Evolutionary conservation across 1,140 invertebrate species (phyloP).

Genomic region (Drosophila pachea): DNA sequence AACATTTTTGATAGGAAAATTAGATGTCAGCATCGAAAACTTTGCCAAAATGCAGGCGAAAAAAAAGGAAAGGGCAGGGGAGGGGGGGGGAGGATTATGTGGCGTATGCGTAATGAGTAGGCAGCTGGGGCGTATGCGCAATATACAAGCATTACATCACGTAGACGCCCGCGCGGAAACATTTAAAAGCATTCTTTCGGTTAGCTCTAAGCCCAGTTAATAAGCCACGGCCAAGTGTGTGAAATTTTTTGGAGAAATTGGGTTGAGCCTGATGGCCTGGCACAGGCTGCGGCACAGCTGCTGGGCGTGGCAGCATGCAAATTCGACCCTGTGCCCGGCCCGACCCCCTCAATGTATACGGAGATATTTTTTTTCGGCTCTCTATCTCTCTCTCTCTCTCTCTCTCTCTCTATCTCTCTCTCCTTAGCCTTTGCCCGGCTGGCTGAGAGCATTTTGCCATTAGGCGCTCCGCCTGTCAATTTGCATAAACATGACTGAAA

Average conservation of each 20-base stretch:
- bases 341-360: no score
- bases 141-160: slow-evolving; percentile 30
- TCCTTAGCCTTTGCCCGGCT: not conserved
- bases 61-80: not conserved
- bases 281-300: not conserved
- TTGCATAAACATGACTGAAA: slow-evolving; percentile 43
- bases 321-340: slow-evolving; percentile 22
- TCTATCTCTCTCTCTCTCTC: not conserved
- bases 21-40: slow-evolving; percentile 35
- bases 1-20: slow-evolving; percentile 45
- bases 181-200: slow-evolving; percentile 51
- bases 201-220: slow-evolving; percentile 34
- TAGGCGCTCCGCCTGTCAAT: slow-evolving; percentile 33
- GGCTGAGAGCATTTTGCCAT: slow-evolving; percentile 40
- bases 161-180: slow-evolving; percentile 11
- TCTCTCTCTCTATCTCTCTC: not conserved
- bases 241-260: slow-evolving; percentile 29
- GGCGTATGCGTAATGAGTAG: slow-evolving; percentile 26
- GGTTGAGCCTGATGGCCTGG: slow-evolving; percentile 19
- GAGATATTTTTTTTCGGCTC: not conserved
- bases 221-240: slow-evolving; percentile 36
- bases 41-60: slow-evolving; percentile 43
- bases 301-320: slow-evolving; percentile 7
- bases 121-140: slow-evolving; percentile 32
- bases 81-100: no score